These are phyloP conservation scores for Apis mellifera DNA, from an alignment of 1,140 invertebrate genomes.

Conservation along the genomic window Amel_HAv3.1 CM009932.2:8481001-8481500, in stretches of 20 bases:
- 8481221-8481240: slow-evolving; percentile 53
- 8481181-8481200: slow-evolving; percentile 18
- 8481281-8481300: slow-evolving; percentile 55
- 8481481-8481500: neutral
- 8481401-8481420: slow-evolving; percentile 77
- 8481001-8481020: neutral
- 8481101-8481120: slow-evolving; percentile 27
- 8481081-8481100: slow-evolving; percentile 30
- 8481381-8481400: slow-evolving; percentile 81
- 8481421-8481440: slow-evolving; percentile 69
- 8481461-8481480: neutral
- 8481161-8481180: slow-evolving; percentile 13
- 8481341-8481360: slow-evolving; percentile 61
- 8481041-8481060: too few species aligned
- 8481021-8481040: neutral
- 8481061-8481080: slow-evolving; percentile 4
- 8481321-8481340: slow-evolving; percentile 64
- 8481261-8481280: slow-evolving; percentile 53
- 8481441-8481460: slow-evolving; percentile 34
- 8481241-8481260: slow-evolving; percentile 44
- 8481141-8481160: slow-evolving; percentile 4
- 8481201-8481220: slow-evolving; percentile 21
- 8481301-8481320: slow-evolving; percentile 52
- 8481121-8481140: slow-evolving; percentile 5
- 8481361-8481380: slow-evolving; percentile 79